Evolutionary conservation across 2,113 vertebrate species (phyloP), one percentile per base, ranked within the genome.

Genomic region (Cyphomyrus plagiostoma): DNA sequence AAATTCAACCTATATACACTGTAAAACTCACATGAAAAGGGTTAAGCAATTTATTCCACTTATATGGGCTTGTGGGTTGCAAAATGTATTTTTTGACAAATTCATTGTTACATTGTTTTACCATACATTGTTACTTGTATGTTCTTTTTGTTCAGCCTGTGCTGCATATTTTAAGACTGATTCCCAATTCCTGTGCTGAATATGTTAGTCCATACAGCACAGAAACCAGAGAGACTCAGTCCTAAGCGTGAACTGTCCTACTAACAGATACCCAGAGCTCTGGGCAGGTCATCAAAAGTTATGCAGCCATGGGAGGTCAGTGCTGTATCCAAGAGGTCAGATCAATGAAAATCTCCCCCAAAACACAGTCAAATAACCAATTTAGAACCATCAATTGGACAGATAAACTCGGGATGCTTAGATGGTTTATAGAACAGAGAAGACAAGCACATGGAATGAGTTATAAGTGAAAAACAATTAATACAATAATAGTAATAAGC

Each of bases 1-100:
- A 91, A 91, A 89, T n/a, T 13, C 74, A 52, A 87, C 49, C 39
- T 15, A 66, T 89, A 80, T n/a, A 23, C 58, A 50, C 30, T 53
- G 21, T 85, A 48, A 85, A 85, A 15, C 42, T 17, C 48, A 21
- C 45, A 30, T 50, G 30, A 53, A 89, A 56, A 42, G 30, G 17
- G 26, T 48, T 89, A 26, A 7, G 49, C 48, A 1, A 52, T 56
- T 50, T 39, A 23, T 50, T 49, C 45, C 23, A 15, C 50, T 48
- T 50, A 26, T 26, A 26, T 50, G 7, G 23, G 21, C 48, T 50
- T 86, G 48, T 50, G 19, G 62, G 30, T 23, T 74, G 45, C n/a
- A 30, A 56, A 56, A 19, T 56, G 62, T 74, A 6, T 74, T 7
- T 86, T n/a, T 4, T 30, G 62, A 70, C n/a, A n/a, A n/a, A n/a